These are phyloP conservation scores for Sinocyclocheilus grahami DNA, from an alignment of 2,113 vertebrate species.

Conservation along the genomic window DNA sequence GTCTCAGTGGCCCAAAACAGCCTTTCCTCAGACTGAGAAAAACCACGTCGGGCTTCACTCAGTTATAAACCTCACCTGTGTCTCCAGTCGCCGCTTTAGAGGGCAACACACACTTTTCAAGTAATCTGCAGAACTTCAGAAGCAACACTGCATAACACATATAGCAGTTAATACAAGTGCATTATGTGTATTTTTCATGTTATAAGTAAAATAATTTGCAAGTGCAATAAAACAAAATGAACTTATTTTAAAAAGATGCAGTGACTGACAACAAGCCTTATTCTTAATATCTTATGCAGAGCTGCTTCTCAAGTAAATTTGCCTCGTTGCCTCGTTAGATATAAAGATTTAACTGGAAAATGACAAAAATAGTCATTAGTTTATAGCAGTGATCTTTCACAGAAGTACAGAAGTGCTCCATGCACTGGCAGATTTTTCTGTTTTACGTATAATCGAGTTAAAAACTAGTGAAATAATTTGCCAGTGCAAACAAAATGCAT, in stretches of 20 bases:
- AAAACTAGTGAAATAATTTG: too few species aligned
- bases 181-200: not conserved
- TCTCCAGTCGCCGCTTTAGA: not conserved
- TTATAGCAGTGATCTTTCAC: too few species aligned
- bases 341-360: not conserved
- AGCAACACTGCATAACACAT: too few species aligned
- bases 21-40: slow-evolving; percentile 2
- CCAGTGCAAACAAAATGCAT: too few species aligned
- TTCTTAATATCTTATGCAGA: too few species aligned
- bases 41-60: not conserved
- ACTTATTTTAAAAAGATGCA: not conserved
- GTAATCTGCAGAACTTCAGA: not conserved
- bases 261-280: too few species aligned
- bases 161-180: not conserved
- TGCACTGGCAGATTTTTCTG: too few species aligned
- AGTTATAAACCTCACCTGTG: not conserved
- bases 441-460: too few species aligned
- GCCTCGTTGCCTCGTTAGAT: too few species aligned
- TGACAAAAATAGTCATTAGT: not conserved
- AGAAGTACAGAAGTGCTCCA: too few species aligned
- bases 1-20: slow-evolving; percentile 28
- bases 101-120: not conserved
- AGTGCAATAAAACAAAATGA: not conserved
- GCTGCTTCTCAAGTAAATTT: too few species aligned
- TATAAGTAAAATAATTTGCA: not conserved